phyloP scores from a whole-genome alignment of 2,797 vertebrate genomes.

The Esox lucius region DNA sequence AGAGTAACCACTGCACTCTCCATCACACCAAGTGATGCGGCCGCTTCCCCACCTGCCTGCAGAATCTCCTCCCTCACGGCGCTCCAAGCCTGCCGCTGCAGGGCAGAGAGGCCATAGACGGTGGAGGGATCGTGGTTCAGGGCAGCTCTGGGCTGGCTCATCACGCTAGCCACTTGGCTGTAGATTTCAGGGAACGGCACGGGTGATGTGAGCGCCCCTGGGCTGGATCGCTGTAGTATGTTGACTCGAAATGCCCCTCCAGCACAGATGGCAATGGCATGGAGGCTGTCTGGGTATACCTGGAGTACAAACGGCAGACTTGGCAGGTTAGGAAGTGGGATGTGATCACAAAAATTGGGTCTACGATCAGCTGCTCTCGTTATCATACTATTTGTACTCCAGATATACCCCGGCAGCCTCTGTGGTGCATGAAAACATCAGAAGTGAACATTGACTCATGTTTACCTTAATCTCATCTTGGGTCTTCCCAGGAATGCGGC shows the following conservation, averaged over 20 bases:
- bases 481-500: conserved; percentile 68
- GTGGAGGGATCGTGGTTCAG: conserved; percentile 49
- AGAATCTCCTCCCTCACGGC: conserved; percentile 66
- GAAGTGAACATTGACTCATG: background rate
- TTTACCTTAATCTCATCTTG: conserved; percentile 77
- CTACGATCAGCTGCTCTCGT: background rate
- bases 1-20: conserved; percentile 75
- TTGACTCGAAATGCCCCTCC: conserved; percentile 74
- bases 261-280: conserved; percentile 69
- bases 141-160: conserved; percentile 48
- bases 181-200: conserved; percentile 71
- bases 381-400: background rate
- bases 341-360: background rate
- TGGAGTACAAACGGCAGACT: conserved; percentile 34
- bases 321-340: background rate
- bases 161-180: conserved; percentile 62
- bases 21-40: conserved; percentile 68
- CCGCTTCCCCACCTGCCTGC: conserved; percentile 53
- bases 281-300: conserved; percentile 78
- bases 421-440: background rate
- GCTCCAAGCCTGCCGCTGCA: conserved; percentile 73
- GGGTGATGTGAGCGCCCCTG: conserved; percentile 52
- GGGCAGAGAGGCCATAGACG: conserved; percentile 72
- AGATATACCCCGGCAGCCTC: no score
- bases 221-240: conserved; percentile 60